phyloP scores from a whole-genome alignment of 2,888 invertebrate species.

The Aleiodes testaceus region DNA sequence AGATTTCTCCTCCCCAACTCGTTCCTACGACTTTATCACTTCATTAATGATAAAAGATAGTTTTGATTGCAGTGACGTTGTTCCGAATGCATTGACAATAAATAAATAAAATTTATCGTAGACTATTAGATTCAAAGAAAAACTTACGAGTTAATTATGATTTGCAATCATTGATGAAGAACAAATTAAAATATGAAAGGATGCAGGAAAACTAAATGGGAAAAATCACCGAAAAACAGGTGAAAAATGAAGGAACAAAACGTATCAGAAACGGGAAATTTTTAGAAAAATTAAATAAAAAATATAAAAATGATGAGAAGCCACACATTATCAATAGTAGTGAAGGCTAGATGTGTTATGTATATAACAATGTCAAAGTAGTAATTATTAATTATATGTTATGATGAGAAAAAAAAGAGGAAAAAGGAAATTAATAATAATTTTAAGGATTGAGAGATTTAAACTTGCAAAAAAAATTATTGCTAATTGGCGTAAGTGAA shows the following conservation, averaged over 20 bases:
- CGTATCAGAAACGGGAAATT: slow-evolving; percentile 20
- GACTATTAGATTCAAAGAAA: slow-evolving; percentile 42
- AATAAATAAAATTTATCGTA: slow-evolving; percentile 33
- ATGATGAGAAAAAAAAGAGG: slow-evolving; percentile 7
- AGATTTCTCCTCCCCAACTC: not conserved
- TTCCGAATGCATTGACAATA: slow-evolving; percentile 72
- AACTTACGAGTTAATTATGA: slow-evolving; percentile 52
- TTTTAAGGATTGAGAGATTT: not conserved
- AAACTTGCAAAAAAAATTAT: not conserved
- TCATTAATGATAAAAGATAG: slow-evolving; percentile 34
- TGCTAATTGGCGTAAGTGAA: not conserved
- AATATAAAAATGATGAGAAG: slow-evolving; percentile 41
- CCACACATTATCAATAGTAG: slow-evolving; percentile 56
- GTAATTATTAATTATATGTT: slow-evolving; percentile 29
- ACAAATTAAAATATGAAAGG: slow-evolving; percentile 50
- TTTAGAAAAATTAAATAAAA: slow-evolving; percentile 24
- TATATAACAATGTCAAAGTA: slow-evolving; percentile 61
- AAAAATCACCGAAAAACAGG: not conserved
- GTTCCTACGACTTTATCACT: not conserved
- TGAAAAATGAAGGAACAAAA: slow-evolving; percentile 13
- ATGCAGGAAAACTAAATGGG: slow-evolving; percentile 26
- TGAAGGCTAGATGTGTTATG: slow-evolving; percentile 69
- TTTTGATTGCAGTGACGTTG: slow-evolving; percentile 60
- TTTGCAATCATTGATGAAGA: slow-evolving; percentile 44
- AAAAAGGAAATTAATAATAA: not conserved